These are phyloP conservation scores for Montipora capitata DNA, from an alignment of 92 coral and sea anemone species.

Conservation along the genomic window DNA sequence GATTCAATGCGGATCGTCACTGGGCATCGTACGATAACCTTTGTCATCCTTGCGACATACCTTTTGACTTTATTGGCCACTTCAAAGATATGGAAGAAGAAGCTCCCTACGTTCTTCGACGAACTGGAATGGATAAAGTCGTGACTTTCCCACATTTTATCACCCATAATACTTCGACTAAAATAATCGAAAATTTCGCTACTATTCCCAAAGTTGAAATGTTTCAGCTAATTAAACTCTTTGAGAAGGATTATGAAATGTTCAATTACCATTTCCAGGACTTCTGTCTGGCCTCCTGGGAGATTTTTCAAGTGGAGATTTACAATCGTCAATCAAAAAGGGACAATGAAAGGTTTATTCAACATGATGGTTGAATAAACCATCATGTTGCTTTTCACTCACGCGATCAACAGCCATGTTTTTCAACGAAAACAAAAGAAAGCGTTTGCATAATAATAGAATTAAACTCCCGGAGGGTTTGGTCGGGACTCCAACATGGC, in stretches of 20 bases:
- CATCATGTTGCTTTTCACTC: too few relatives aligned
- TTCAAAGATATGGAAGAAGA: conserved; percentile 26
- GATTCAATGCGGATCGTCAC: conserved; percentile 3
- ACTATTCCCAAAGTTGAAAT: conserved; percentile 9
- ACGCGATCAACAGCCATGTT: too few relatives aligned
- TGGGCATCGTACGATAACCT: conserved; percentile 25
- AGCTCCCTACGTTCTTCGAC: conserved; percentile 10
- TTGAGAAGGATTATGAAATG: not conserved
- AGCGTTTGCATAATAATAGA: too few relatives aligned
- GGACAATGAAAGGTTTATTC: too few relatives aligned
- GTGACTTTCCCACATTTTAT: not conserved
- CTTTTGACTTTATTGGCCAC: conserved; percentile 44
- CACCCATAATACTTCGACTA: conserved; percentile 4
- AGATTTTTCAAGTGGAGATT: too few relatives aligned
- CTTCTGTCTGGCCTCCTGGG: too few relatives aligned
- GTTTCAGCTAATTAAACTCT: not conserved
- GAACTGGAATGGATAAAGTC: conserved; percentile 37
- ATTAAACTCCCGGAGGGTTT: too few relatives aligned
- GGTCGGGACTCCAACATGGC: too few relatives aligned
- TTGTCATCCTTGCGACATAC: conserved; percentile 42
- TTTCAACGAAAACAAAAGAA: too few relatives aligned
- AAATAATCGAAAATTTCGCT: not conserved
- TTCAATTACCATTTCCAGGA: too few relatives aligned
- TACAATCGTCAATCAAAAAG: too few relatives aligned
- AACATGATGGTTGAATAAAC: too few relatives aligned